phyloP scores from a whole-genome alignment of 2,113 vertebrate species.

The Corythornis madagascariensis region DNA sequence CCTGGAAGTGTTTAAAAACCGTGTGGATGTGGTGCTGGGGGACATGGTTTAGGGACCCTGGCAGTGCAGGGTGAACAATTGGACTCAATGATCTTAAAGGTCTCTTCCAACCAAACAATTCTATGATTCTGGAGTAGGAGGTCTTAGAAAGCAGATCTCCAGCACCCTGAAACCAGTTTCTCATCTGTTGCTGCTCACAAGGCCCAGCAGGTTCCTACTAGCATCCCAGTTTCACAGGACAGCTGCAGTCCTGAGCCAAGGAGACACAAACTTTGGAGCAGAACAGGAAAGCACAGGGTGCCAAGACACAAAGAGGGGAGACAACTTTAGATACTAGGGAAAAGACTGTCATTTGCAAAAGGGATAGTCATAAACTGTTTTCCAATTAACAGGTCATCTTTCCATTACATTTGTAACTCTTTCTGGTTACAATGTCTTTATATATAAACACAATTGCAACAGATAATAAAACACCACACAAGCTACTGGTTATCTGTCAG shows the following conservation, averaged over 20 bases:
- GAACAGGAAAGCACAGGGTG: fast-evolving
- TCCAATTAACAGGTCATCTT: not conserved
- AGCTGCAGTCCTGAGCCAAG: not conserved
- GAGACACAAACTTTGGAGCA: not conserved
- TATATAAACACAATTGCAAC: not conserved
- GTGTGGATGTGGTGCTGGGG: too few species aligned
- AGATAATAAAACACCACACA: not conserved
- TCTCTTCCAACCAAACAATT: too few species aligned
- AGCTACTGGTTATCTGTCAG: not conserved
- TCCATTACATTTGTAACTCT: not conserved
- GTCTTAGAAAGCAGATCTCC: not conserved
- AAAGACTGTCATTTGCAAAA: not conserved
- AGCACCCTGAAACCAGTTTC: not conserved
- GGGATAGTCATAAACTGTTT: not conserved
- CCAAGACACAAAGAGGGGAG: not conserved
- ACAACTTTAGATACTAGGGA: not conserved
- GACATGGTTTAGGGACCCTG: too few species aligned
- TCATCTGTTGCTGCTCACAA: not conserved
- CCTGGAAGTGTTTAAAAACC: too few species aligned
- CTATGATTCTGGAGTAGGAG: too few species aligned
- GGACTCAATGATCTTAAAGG: too few species aligned
- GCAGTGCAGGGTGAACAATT: too few species aligned
- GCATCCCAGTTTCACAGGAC: not conserved
- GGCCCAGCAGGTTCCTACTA: not conserved
- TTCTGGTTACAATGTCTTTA: not conserved